A percentile compares a stretch with the other conserved stretches of the same genome.
phyloP scores from a whole-genome alignment of 1,140 invertebrate genomes.

The Drosophila busckii region DNA sequence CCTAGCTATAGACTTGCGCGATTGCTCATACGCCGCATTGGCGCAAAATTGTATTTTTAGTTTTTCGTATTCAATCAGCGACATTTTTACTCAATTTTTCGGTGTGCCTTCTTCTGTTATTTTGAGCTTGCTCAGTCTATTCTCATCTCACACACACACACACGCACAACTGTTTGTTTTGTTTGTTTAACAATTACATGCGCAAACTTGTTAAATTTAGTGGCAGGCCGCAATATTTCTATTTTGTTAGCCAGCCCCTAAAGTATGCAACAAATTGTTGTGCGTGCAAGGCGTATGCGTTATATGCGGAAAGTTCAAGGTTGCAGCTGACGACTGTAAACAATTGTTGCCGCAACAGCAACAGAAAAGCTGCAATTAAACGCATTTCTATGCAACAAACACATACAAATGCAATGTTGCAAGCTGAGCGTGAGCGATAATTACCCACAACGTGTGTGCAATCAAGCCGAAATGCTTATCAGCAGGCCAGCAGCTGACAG shows the following conservation, averaged over 20 bases:
- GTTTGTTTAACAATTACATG: conserved; percentile 27
- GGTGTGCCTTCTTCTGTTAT: conserved; percentile 20
- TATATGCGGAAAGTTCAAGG: conserved; percentile 33
- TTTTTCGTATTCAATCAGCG: conserved; percentile 72
- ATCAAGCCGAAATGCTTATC: conserved; percentile 34
- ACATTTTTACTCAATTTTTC: conserved; percentile 60
- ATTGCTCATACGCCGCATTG: conserved; percentile 66
- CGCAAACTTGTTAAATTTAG: no score
- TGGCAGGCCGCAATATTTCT: neutral
- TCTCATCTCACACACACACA: no score
- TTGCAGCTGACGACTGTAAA: no score
- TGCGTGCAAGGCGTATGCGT: conserved; percentile 7
- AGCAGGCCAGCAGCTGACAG: neutral
- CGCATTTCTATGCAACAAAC: no score
- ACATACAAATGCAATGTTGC: no score
- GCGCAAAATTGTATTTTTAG: conserved; percentile 71
- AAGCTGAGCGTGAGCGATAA: no score
- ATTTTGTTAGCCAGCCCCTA: conserved; percentile 14
- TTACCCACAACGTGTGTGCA: no score
- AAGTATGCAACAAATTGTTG: conserved; percentile 34
- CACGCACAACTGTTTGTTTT: conserved; percentile 45
- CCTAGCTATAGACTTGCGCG: conserved; percentile 25
- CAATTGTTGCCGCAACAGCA: no score
- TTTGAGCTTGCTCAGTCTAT: conserved; percentile 5
- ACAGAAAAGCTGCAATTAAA: no score